Conservation (phyloP, 2,888 invertebrate species). For the Tinea semifulvella region DNA sequence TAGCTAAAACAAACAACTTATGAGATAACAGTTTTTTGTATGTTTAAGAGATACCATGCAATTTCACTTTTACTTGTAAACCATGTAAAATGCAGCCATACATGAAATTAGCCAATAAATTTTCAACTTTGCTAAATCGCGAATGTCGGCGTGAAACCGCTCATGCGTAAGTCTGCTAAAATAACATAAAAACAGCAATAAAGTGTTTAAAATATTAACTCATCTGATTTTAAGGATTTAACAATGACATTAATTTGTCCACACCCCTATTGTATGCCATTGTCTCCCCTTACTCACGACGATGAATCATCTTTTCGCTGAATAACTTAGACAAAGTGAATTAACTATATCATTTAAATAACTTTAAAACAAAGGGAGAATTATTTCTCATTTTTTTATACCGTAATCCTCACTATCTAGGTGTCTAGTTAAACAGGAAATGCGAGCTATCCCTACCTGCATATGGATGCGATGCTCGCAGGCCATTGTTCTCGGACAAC, state of each 20-base stretch:
- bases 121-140: too few species aligned
- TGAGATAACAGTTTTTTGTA: too few species aligned
- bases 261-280: slow-evolving; percentile 12
- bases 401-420: neutral
- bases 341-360: neutral
- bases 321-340: neutral
- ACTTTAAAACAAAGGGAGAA: neutral
- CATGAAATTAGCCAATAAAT: too few species aligned
- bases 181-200: slow-evolving; percentile 14
- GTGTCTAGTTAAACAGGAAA: slow-evolving; percentile 11
- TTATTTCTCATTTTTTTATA: neutral
- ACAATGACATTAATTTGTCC: slow-evolving; percentile 12
- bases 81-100: too few species aligned
- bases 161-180: too few species aligned
- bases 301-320: slow-evolving; percentile 50
- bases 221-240: neutral
- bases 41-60: too few species aligned
- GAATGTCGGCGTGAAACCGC: too few species aligned
- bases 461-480: slow-evolving; percentile 9
- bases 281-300: slow-evolving; percentile 37
- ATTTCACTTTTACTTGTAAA: too few species aligned
- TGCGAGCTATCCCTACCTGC: slow-evolving; percentile 13
- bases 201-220: slow-evolving; percentile 4
- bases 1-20: too few species aligned
- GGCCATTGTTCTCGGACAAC: slow-evolving; percentile 13